Evolutionary conservation across 2,888 invertebrate genomes (phyloP).

Genomic region (Cheilosia impressa): DNA sequence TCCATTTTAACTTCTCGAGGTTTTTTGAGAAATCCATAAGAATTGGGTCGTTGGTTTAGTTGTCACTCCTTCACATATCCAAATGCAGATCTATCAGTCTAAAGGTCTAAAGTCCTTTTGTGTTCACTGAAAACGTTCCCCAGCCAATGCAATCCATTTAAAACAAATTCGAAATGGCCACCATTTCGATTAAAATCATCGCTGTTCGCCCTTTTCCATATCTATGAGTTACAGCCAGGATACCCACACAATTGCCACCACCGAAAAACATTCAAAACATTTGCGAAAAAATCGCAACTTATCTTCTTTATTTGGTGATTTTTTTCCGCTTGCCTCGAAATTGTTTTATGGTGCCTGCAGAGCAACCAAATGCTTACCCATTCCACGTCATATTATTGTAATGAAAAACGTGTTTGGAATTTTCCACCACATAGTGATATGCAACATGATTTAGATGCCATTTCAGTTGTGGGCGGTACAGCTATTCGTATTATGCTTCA

Average conservation of each 20-base stretch:
- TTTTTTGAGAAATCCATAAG: too few species aligned
- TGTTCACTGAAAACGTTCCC: too few species aligned
- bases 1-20: too few species aligned
- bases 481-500: background rate
- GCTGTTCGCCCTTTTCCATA: too few species aligned
- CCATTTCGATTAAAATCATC: too few species aligned
- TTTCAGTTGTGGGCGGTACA: slow-evolving; percentile 6
- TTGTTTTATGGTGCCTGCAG: slow-evolving; percentile 25
- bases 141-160: too few species aligned
- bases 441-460: slow-evolving; percentile 59
- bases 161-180: too few species aligned
- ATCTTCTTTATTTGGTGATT: slow-evolving; percentile 49
- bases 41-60: too few species aligned
- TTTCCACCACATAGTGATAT: slow-evolving; percentile 43
- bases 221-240: too few species aligned
- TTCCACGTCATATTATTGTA: slow-evolving; percentile 17
- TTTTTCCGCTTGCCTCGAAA: slow-evolving; percentile 15
- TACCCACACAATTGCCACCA: background rate
- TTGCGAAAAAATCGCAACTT: slow-evolving; percentile 40
- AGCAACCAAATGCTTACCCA: background rate
- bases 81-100: too few species aligned
- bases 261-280: slow-evolving; percentile 12
- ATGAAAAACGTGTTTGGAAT: slow-evolving; percentile 71
- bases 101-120: too few species aligned
- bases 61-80: too few species aligned